Conservation (phyloP, 2,888 invertebrate species). For the Cheilosia grossa region DNA sequence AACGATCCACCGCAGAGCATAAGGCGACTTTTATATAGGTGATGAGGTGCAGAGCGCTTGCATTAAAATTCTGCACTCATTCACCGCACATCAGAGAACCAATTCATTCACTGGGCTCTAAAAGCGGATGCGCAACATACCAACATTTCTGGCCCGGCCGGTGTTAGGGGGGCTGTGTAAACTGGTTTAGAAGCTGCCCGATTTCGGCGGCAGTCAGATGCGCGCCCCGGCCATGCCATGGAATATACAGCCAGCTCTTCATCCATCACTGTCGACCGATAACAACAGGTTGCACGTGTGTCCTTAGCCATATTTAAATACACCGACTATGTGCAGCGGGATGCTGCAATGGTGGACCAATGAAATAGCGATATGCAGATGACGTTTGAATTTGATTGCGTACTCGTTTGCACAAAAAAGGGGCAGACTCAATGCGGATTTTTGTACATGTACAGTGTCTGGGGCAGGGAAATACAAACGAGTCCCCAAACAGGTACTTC, state of each 20-base stretch:
- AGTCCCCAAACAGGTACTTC: slow-evolving; percentile 41
- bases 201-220: slow-evolving; percentile 49
- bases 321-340: slow-evolving; percentile 29
- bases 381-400: slow-evolving; percentile 69
- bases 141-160: slow-evolving; percentile 47
- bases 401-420: slow-evolving; percentile 28
- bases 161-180: not conserved
- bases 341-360: slow-evolving; percentile 54
- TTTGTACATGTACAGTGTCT: not conserved
- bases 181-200: slow-evolving; percentile 55
- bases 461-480: slow-evolving; percentile 40
- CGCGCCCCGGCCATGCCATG: slow-evolving; percentile 30
- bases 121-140: slow-evolving; percentile 72
- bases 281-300: slow-evolving; percentile 70
- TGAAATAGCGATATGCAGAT: slow-evolving; percentile 68
- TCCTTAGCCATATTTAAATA: slow-evolving; percentile 59
- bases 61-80: slow-evolving; percentile 73
- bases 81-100: slow-evolving; percentile 44
- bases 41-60: slow-evolving; percentile 41
- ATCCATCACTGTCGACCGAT: slow-evolving; percentile 74
- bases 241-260: slow-evolving; percentile 65
- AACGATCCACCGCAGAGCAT: slow-evolving; percentile 40
- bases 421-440: slow-evolving; percentile 12
- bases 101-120: slow-evolving; percentile 71
- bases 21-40: slow-evolving; percentile 15